A percentile compares a stretch with the other conserved stretches of the same genome.
Evolutionary conservation across 2,888 invertebrate genomes (phyloP).

Genomic region (Coleophora flavipennella): DNA sequence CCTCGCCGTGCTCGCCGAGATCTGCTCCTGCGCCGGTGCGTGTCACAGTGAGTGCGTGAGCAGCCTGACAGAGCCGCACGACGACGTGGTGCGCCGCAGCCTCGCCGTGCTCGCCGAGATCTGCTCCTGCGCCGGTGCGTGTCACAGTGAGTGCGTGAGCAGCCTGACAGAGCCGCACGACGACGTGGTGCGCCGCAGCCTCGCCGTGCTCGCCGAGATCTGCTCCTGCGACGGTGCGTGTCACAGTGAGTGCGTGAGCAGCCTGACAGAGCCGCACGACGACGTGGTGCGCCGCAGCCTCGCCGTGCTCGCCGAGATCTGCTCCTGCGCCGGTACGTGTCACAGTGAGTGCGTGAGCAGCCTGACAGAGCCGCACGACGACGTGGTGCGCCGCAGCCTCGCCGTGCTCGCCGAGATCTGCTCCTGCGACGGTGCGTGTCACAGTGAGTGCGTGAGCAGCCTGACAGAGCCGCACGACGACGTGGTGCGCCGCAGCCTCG

Average conservation of each 20-base stretch:
- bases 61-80: neutral
- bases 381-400: conserved; percentile 94
- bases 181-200: conserved; percentile 94
- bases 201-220: conserved; percentile 93
- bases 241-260: conserved; percentile 1
- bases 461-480: conserved; percentile 75
- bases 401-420: conserved; percentile 91
- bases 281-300: conserved; percentile 96
- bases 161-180: conserved; percentile 52
- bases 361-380: conserved; percentile 76
- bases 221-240: conserved; percentile 51
- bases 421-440: conserved; percentile 32
- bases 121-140: neutral
- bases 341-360: too few species aligned
- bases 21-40: conserved; percentile 58
- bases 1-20: conserved; percentile 92
- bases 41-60: conserved; percentile 1
- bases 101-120: neutral
- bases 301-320: conserved; percentile 90
- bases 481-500: conserved; percentile 93
- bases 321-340: conserved; percentile 30
- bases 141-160: neutral
- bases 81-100: neutral
- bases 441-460: conserved; percentile 1
- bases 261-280: conserved; percentile 59